Evolutionary conservation across 2,888 invertebrate species (phyloP).

Genomic region (Nomada ruficornis): DNA sequence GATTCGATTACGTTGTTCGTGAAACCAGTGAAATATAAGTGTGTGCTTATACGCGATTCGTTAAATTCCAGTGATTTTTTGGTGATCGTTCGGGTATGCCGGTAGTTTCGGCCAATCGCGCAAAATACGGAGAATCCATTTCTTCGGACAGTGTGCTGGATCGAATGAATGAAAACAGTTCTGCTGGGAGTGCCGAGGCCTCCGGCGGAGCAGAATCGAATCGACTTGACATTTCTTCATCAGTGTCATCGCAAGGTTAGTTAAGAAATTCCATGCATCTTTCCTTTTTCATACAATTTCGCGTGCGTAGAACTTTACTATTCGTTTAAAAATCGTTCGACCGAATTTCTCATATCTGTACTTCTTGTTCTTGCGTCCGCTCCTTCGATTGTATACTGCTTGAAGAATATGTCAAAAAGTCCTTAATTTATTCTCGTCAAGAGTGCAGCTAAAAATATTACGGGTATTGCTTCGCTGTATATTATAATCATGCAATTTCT

Average conservation of each 20-base stretch:
- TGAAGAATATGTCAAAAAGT: slow-evolving; percentile 48
- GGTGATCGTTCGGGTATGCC: slow-evolving; percentile 45
- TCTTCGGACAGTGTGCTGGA: slow-evolving; percentile 32
- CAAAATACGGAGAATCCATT: slow-evolving; percentile 22
- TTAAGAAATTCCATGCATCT: slow-evolving; percentile 61
- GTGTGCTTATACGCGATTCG: slow-evolving; percentile 42
- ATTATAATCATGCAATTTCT: slow-evolving; percentile 30
- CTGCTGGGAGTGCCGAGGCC: slow-evolving; percentile 55
- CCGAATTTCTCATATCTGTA: neutral
- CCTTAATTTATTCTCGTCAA: slow-evolving; percentile 39
- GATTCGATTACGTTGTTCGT: slow-evolving; percentile 32
- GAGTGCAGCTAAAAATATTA: slow-evolving; percentile 48
- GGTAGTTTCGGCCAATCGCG: slow-evolving; percentile 31
- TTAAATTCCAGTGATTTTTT: slow-evolving; percentile 61
- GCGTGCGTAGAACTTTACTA: neutral
- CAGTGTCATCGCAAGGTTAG: slow-evolving; percentile 80
- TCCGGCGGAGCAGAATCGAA: slow-evolving; percentile 72
- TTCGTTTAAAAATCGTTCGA: neutral
- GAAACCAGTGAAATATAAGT: slow-evolving; percentile 59
- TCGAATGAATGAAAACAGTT: slow-evolving; percentile 46
- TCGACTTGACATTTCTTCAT: slow-evolving; percentile 73
- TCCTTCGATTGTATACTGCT: slow-evolving; percentile 22
- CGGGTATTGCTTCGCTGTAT: slow-evolving; percentile 58
- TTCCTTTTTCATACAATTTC: neutral
- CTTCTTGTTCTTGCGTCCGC: neutral